Conservation (phyloP, 2,888 invertebrate species). For the Leptopilina myrica region DNA sequence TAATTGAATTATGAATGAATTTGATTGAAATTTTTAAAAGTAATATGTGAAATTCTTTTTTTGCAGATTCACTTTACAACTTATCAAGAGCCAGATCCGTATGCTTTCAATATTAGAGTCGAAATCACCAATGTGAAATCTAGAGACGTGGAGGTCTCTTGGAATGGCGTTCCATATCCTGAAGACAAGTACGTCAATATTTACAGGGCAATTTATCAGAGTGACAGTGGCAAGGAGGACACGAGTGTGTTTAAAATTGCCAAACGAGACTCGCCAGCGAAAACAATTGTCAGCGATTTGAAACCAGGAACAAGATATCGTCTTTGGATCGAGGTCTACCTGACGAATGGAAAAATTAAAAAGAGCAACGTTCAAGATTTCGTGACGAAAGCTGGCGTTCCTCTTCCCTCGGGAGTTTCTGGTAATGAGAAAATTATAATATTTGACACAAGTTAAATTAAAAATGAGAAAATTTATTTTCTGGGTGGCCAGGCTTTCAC, state of each 20-base stretch:
- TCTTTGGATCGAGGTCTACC: slow-evolving; percentile 92
- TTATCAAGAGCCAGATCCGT: slow-evolving; percentile 81
- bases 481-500: too few species aligned
- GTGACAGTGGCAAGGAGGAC: slow-evolving; percentile 85
- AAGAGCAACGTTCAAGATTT: slow-evolving; percentile 94
- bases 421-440: slow-evolving; percentile 51
- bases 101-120: slow-evolving; percentile 88
- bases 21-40: too few species aligned
- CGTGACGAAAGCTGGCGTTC: slow-evolving; percentile 86
- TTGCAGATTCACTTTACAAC: slow-evolving; percentile 70
- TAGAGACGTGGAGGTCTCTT: slow-evolving; percentile 86
- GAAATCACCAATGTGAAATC: slow-evolving; percentile 87
- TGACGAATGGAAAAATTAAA: slow-evolving; percentile 93
- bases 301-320: slow-evolving; percentile 91
- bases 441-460: too few species aligned
- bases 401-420: slow-evolving; percentile 76
- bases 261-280: slow-evolving; percentile 84
- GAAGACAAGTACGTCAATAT: slow-evolving; percentile 94
- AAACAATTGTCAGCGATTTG: slow-evolving; percentile 82
- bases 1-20: too few species aligned
- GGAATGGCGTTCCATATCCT: slow-evolving; percentile 92
- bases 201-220: slow-evolving; percentile 90
- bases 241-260: slow-evolving; percentile 86
- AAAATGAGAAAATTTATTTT: too few species aligned
- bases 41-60: neutral